phyloP scores from a whole-genome alignment of 1,140 invertebrate species.

The Anastatus disparis region DNA sequence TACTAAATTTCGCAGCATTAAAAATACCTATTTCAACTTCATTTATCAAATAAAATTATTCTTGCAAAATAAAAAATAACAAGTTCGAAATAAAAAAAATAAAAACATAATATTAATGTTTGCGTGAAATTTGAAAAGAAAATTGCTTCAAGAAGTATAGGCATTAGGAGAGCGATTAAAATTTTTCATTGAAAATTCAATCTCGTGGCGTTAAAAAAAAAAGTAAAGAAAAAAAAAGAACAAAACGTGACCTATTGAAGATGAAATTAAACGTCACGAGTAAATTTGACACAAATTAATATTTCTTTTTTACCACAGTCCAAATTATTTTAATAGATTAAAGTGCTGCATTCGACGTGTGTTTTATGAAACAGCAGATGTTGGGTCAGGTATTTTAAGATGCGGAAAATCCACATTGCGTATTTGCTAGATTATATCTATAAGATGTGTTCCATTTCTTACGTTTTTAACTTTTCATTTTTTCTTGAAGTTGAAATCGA shows the following conservation, averaged over 20 bases:
- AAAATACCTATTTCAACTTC: background rate
- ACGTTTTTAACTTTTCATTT: too few relatives aligned
- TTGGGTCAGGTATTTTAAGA: too few relatives aligned
- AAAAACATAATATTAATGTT: too few relatives aligned
- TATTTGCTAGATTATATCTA: too few relatives aligned
- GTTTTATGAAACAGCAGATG: too few relatives aligned
- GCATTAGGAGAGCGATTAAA: background rate
- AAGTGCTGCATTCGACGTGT: constrained; percentile 16
- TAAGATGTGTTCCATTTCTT: too few relatives aligned
- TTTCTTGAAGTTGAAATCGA: too few relatives aligned
- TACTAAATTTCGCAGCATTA: background rate
- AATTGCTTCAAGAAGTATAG: background rate
- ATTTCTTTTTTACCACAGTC: constrained; percentile 5
- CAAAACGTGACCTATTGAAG: background rate
- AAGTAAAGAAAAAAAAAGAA: constrained; percentile 17
- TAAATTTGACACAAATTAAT: constrained; percentile 22
- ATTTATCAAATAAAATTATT: background rate
- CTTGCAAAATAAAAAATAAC: too few relatives aligned
- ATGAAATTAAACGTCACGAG: constrained; percentile 30
- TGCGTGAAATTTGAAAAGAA: constrained; percentile 2
- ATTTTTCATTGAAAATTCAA: constrained; percentile 20
- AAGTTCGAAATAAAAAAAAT: too few relatives aligned
- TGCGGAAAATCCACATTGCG: too few relatives aligned
- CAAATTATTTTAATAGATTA: background rate
- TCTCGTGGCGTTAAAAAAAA: background rate